These are phyloP conservation scores for Eulemur rubriventer DNA, from an alignment of 2,797 vertebrate genomes.

Conservation along the genomic window DNA sequence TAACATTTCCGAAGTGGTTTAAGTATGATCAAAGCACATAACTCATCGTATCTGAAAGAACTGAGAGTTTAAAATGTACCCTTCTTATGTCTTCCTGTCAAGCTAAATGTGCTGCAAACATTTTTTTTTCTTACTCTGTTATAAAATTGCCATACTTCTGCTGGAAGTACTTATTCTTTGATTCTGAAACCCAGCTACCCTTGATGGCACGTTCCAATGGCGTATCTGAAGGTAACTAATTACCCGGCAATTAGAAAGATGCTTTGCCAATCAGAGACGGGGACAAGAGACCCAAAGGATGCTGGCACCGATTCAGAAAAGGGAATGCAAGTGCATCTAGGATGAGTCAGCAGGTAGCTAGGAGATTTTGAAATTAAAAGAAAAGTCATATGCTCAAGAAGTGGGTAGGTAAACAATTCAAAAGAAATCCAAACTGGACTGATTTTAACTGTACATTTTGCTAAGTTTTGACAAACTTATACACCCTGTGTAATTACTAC, in stretches of 20 bases:
- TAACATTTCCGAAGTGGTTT: background rate
- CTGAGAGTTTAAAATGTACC: background rate
- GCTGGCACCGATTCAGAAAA: background rate
- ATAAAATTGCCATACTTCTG: background rate
- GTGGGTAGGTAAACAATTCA: background rate
- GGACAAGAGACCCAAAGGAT: background rate
- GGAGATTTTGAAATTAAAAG: background rate
- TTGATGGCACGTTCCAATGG: background rate
- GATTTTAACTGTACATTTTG: background rate
- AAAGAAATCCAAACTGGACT: background rate
- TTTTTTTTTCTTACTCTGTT: background rate
- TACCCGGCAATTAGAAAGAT: background rate
- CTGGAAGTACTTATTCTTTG: background rate
- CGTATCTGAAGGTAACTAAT: background rate
- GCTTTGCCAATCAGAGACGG: background rate
- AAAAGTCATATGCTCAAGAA: background rate
- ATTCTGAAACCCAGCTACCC: background rate
- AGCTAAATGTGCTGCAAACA: background rate
- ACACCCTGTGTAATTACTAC: background rate
- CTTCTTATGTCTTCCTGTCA: background rate
- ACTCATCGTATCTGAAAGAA: background rate
- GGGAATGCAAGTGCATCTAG: background rate
- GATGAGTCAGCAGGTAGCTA: background rate
- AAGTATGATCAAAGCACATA: background rate
- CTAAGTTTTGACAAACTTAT: background rate